Conservation (phyloP, 2,888 invertebrate species). For the Altica lythri region DNA sequence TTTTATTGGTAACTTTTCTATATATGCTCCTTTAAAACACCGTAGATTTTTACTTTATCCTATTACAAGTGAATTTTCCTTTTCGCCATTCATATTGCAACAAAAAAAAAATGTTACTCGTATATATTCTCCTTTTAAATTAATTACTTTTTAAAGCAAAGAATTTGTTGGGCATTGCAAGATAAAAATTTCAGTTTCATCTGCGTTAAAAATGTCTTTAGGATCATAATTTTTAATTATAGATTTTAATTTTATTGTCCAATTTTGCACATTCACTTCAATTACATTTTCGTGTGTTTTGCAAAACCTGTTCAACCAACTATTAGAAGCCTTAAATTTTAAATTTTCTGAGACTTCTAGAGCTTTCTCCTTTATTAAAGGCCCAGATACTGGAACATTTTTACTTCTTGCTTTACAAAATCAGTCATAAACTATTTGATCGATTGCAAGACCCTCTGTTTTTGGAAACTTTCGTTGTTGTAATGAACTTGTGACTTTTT, state of each 20-base stretch:
- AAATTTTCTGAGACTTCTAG: not conserved
- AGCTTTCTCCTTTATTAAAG: no score
- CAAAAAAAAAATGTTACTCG: constrained; percentile 30
- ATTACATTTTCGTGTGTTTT: not conserved
- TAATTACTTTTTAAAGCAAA: constrained; percentile 19
- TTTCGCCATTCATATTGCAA: constrained; percentile 28
- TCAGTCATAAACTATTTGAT: not conserved
- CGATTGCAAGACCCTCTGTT: not conserved
- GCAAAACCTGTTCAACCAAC: not conserved
- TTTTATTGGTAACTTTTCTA: constrained; percentile 22
- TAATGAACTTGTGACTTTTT: no score
- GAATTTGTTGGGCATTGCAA: constrained; percentile 17
- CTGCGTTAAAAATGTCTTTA: constrained; percentile 19
- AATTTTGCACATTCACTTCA: not conserved
- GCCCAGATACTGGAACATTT: not conserved
- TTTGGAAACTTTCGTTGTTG: not conserved
- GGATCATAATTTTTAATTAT: not conserved
- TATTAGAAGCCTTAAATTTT: not conserved
- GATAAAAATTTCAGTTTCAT: constrained; percentile 25
- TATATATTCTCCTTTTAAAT: constrained; percentile 20
- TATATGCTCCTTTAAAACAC: constrained; percentile 23
- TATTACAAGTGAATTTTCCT: constrained; percentile 22
- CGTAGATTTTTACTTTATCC: constrained; percentile 24
- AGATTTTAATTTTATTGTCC: no score
- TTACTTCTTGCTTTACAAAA: not conserved